A percentile compares a stretch with the other conserved stretches of the same genome.
phyloP scores from a whole-genome alignment of 2,888 invertebrate genomes.

The Octonoba sinensis region DNA sequence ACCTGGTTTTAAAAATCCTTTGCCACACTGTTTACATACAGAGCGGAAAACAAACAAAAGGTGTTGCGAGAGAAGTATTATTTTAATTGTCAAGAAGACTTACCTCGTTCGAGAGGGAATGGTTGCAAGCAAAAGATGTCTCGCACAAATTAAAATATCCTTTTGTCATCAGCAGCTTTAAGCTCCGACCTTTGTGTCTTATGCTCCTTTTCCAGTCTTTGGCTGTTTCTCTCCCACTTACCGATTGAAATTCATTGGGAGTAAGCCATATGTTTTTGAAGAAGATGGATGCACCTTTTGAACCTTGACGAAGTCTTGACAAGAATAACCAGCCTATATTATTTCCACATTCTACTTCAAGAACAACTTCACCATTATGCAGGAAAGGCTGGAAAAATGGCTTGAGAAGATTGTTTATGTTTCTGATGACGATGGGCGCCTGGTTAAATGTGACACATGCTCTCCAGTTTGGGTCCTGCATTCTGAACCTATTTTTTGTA shows the following conservation, averaged over 20 bases:
- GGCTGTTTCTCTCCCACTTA: conserved; percentile 73
- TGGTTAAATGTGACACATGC: no score
- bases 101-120: conserved; percentile 59
- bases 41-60: no score
- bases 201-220: conserved; percentile 74
- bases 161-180: conserved; percentile 73
- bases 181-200: conserved; percentile 73
- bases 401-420: not conserved
- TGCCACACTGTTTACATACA: no score
- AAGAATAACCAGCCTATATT: conserved; percentile 71
- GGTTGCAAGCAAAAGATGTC: conserved; percentile 71
- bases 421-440: no score
- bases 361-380: conserved; percentile 68
- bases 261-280: conserved; percentile 72
- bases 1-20: no score
- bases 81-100: not conserved
- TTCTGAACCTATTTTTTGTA: no score
- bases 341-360: conserved; percentile 71
- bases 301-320: conserved; percentile 72
- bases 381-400: conserved; percentile 63
- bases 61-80: no score
- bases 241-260: conserved; percentile 73
- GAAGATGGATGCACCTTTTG: conserved; percentile 73
- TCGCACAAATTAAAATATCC: conserved; percentile 72
- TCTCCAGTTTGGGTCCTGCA: no score